A percentile compares a stretch with the other conserved stretches of the same genome.
Evolutionary conservation across 2,888 invertebrate genomes (phyloP).

Genomic region (Macropis europaea): DNA sequence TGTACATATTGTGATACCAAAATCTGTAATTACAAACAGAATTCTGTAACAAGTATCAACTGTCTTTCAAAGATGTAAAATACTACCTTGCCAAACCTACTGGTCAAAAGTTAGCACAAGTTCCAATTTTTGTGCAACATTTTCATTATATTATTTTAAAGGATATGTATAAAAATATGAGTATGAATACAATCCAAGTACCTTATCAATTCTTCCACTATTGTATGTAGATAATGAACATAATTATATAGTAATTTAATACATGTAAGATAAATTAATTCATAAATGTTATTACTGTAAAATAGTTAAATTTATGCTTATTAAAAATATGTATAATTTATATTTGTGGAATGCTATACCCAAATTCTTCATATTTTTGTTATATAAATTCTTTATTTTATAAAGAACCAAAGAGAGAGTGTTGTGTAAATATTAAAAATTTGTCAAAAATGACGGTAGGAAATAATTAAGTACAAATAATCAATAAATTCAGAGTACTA

Average conservation of each 20-base stretch:
- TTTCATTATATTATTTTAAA: slow-evolving; percentile 1
- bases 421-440: neutral
- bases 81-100: slow-evolving; percentile 11
- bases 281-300: slow-evolving; percentile 10
- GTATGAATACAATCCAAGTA: neutral
- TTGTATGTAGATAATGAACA: neutral
- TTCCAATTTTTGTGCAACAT: slow-evolving; percentile 6
- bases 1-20: slow-evolving; percentile 30
- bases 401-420: neutral
- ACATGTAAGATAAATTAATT: slow-evolving; percentile 25
- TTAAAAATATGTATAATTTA: no score
- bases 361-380: no score
- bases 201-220: neutral
- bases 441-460: neutral
- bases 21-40: neutral
- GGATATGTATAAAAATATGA: slow-evolving; percentile 7
- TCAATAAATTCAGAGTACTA: no score
- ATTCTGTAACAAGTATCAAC: slow-evolving; percentile 3
- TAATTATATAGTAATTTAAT: neutral
- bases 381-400: no score
- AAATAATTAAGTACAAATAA: neutral
- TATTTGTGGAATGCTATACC: no score
- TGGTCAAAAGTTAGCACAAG: slow-evolving; percentile 15
- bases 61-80: slow-evolving; percentile 10
- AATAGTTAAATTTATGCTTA: slow-evolving; percentile 3